These are phyloP conservation scores for Bolborhynchus lineola DNA, from an alignment of 2,113 vertebrate species.

Conservation along the genomic window DNA sequence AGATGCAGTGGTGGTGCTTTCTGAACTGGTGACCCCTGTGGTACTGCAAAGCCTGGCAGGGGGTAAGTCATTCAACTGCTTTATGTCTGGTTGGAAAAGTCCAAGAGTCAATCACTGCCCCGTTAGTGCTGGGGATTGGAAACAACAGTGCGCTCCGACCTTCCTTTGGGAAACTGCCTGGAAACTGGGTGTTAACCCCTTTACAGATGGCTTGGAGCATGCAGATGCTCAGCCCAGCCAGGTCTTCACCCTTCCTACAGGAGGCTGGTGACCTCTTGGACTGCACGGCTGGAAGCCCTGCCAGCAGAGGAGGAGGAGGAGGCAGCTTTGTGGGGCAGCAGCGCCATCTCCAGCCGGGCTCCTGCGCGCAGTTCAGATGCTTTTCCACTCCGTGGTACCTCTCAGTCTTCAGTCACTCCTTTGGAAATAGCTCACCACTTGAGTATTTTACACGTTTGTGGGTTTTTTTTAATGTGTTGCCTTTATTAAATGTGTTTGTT, in stretches of 20 bases:
- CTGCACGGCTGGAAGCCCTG: not conserved
- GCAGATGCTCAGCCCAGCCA: not conserved
- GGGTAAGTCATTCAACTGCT: not conserved
- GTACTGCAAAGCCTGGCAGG: not conserved
- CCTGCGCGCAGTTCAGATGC: not conserved
- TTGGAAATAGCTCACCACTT: not conserved
- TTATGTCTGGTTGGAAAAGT: not conserved
- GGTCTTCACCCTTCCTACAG: not conserved
- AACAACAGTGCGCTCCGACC: fast-evolving
- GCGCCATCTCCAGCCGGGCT: conserved; percentile 41
- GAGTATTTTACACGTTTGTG: not conserved
- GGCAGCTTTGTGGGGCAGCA: not conserved
- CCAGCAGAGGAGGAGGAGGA: not conserved
- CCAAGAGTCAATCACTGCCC: not conserved
- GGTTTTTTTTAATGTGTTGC: not conserved
- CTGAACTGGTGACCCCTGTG: not conserved
- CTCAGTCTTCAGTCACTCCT: not conserved
- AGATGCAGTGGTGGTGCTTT: not conserved
- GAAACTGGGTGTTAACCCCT: not conserved
- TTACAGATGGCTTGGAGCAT: not conserved
- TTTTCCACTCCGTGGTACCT: not conserved
- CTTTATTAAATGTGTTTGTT: conserved; percentile 48
- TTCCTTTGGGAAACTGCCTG: not conserved
- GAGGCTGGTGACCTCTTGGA: not conserved
- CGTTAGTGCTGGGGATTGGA: not conserved